Evolutionary conservation across 2,797 vertebrate genomes (phyloP), one percentile per base, ranked within the genome.

Genomic region (Clamator glandarius): DNA sequence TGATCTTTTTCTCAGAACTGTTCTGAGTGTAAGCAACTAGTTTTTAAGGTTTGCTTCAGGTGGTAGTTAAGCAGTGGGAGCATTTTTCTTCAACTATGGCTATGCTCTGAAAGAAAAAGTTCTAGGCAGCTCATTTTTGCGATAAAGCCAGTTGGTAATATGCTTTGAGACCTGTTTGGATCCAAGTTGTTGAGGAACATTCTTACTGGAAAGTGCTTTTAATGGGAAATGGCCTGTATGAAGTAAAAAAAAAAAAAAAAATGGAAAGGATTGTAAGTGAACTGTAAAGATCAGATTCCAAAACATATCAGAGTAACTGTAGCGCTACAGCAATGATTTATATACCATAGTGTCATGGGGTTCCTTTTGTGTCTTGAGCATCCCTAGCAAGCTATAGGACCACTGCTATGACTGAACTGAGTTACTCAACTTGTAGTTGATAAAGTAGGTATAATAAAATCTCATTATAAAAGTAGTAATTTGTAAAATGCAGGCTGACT

Each of bases 161-260:
- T 42, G 54, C 50, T 91, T 33, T 94, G 90, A 88, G 89, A 91
- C 46, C 75, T 80, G 28, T 89, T 94, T 92, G 72, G 28, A 83
- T 94, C 64, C 64, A 77, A 79, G 66, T 51, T 66, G 20, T 57
- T 90, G 50, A 79, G 57, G 68, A 87, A 87, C 25, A 44, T 95
- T 95, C 85, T 67, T 46, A 72, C 54, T 85, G 58, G 23, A 74
- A 94, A 85, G 81, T 51, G 52, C 57, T 87, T 90, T 91, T 82
- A 74, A 61, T 85, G 54, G 72, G 36, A 87, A 89, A 84, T 58
- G 35, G 44, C 80, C 46, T 62, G 23, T 41, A 26, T 72, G 36
- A 87, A 92, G 52, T 62, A 76, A 69, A 48, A 58, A 72, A 91
- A 58, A 72, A 91, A 79, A 41, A 79, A 31, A 57, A 31, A 61